Percentiles rank a stretch among this genome's conserved stretches.
Evolutionary conservation across 2,113 vertebrate genomes (phyloP).

Genomic region (Nothobranchius furzeri): DNA sequence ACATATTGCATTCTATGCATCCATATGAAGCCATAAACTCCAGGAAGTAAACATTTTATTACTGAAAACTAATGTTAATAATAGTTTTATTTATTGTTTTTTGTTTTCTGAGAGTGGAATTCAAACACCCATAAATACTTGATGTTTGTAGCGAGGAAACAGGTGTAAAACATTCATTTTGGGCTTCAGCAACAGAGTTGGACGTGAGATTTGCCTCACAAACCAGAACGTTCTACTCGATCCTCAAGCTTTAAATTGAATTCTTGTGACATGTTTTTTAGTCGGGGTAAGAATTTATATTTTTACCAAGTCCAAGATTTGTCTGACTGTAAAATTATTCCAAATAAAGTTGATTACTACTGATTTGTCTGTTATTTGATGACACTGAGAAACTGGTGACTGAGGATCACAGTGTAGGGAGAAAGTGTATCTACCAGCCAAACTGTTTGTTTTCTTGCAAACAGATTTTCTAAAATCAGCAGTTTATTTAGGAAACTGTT

Average conservation of each 20-base stretch:
- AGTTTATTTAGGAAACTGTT: no score
- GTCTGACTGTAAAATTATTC: conserved; percentile 54
- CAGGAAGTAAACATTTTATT: conserved; percentile 53
- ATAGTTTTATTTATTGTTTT: conserved; percentile 59
- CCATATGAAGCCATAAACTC: conserved; percentile 64
- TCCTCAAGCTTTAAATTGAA: conserved; percentile 23
- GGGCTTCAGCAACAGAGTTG: background rate
- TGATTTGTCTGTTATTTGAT: conserved; percentile 9
- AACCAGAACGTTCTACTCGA: conserved; percentile 33
- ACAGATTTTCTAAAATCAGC: no score
- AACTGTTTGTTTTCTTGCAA: no score
- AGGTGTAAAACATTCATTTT: conserved; percentile 12
- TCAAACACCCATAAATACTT: conserved; percentile 51
- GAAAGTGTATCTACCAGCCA: no score
- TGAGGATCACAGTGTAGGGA: no score
- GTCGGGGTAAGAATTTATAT: conserved; percentile 58
- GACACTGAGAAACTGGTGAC: no score
- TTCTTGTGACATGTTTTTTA: conserved; percentile 54
- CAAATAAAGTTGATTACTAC: conserved; percentile 64
- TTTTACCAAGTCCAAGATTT: conserved; percentile 56
- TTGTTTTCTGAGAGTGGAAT: conserved; percentile 42
- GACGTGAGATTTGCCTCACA: conserved; percentile 17
- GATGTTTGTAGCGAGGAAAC: conserved; percentile 61
- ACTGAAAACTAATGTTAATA: conserved; percentile 38
- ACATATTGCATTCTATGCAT: conserved; percentile 52